Percentiles rank a stretch among this genome's conserved stretches.
phyloP scores from a whole-genome alignment of 2,113 vertebrate genomes.

The Clarias macrocephalus region DNA sequence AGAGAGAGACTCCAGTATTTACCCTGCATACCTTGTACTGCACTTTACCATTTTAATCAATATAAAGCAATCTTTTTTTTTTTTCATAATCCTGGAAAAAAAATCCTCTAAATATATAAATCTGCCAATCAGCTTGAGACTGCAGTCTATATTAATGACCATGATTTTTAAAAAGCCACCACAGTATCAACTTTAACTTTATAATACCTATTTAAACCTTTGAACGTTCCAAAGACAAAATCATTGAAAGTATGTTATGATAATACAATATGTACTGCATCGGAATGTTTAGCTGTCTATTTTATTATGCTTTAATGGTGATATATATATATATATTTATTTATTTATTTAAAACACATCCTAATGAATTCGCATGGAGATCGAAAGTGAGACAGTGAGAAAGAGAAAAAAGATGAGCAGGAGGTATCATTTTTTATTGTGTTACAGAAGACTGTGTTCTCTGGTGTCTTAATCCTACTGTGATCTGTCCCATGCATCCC shows the following conservation, averaged over 20 bases:
- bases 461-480: constrained; percentile 21
- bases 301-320: not conserved
- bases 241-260: not conserved
- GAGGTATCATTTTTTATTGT: not conserved
- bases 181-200: not conserved
- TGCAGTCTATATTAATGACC: not conserved
- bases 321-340: too few relatives aligned
- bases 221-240: not conserved
- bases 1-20: not conserved
- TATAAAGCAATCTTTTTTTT: not conserved
- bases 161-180: not conserved
- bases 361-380: not conserved
- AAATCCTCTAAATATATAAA: not conserved
- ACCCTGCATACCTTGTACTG: not conserved
- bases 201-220: not conserved
- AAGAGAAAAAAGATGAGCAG: not conserved
- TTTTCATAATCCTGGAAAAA: not conserved
- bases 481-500: constrained; percentile 20
- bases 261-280: not conserved
- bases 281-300: not conserved
- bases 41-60: not conserved
- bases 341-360: not conserved
- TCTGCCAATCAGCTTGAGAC: not conserved
- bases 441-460: constrained; percentile 11
- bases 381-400: not conserved